These are phyloP conservation scores for Scaptomyza caliginosa DNA, from an alignment of 2,888 invertebrate genomes.

Conservation along the genomic window DNA sequence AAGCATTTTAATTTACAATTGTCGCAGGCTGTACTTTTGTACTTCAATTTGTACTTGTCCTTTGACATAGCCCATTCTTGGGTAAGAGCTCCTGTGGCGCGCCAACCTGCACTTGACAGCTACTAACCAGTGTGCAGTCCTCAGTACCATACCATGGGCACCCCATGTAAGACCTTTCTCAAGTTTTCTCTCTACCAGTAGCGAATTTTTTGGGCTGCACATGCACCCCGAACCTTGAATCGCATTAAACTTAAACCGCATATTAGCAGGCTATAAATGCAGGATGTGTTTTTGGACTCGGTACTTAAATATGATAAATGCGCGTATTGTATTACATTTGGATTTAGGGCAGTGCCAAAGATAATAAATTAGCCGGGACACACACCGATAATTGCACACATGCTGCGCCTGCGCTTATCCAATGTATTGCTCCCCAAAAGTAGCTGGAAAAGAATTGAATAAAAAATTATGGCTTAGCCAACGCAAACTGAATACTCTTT, in stretches of 20 bases:
- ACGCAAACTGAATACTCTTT: constrained; percentile 15
- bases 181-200: constrained; percentile 5
- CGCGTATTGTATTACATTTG: constrained; percentile 71
- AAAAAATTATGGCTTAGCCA: not conserved
- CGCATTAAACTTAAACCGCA: constrained; percentile 72
- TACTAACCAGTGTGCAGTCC: constrained; percentile 10
- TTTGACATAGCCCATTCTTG: not conserved
- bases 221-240: constrained; percentile 17
- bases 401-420: constrained; percentile 50
- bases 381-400: constrained; percentile 72
- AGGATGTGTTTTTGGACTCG: constrained; percentile 67
- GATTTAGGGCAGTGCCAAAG: constrained; percentile 72
- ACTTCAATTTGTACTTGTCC: not conserved
- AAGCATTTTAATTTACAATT: constrained; percentile 60
- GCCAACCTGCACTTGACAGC: constrained; percentile 16
- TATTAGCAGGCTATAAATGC: constrained; percentile 75
- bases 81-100: constrained; percentile 14
- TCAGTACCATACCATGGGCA: constrained; percentile 7
- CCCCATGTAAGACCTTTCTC: constrained; percentile 14
- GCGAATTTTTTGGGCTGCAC: constrained; percentile 16
- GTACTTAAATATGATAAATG: constrained; percentile 77
- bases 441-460: not conserved
- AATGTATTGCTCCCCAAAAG: constrained; percentile 6
- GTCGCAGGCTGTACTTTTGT: constrained; percentile 47
- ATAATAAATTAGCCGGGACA: constrained; percentile 71